These are phyloP conservation scores for Urocolius indicus DNA, from an alignment of 2,113 vertebrate genomes.

Conservation along the genomic window DNA sequence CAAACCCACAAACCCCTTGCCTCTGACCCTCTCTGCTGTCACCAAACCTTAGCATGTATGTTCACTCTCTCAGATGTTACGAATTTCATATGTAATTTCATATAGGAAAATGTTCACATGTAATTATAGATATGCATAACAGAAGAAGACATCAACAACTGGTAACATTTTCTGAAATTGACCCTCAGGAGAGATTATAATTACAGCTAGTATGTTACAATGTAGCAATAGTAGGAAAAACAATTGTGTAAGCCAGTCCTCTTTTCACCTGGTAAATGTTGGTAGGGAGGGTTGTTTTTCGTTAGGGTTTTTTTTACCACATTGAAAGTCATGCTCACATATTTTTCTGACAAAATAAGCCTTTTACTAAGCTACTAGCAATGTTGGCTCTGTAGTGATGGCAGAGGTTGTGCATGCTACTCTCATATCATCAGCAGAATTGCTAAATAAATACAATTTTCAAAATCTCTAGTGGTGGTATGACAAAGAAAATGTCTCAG, in stretches of 20 bases:
- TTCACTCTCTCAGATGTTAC: background rate
- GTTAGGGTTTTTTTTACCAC: background rate
- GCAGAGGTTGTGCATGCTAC: background rate
- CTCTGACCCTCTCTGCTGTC: background rate
- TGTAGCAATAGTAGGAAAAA: background rate
- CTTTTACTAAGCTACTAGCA: background rate
- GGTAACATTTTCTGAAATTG: background rate
- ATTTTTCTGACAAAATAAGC: slow-evolving; percentile 23
- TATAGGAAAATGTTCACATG: background rate
- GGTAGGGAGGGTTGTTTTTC: background rate
- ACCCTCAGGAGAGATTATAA: background rate
- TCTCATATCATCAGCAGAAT: background rate
- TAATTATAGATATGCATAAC: background rate
- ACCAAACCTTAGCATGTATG: background rate
- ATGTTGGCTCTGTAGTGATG: background rate
- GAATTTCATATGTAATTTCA: fast-evolving
- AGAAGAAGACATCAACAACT: background rate
- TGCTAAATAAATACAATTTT: slow-evolving; percentile 29
- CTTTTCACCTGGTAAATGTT: background rate
- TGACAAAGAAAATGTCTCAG: background rate
- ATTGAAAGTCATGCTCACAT: background rate
- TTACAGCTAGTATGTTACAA: background rate
- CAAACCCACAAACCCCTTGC: background rate
- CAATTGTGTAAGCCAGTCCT: background rate
- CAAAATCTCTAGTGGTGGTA: background rate